Conservation (phyloP, 2,888 invertebrate genomes). For the Sinhomidia bicolor region DNA sequence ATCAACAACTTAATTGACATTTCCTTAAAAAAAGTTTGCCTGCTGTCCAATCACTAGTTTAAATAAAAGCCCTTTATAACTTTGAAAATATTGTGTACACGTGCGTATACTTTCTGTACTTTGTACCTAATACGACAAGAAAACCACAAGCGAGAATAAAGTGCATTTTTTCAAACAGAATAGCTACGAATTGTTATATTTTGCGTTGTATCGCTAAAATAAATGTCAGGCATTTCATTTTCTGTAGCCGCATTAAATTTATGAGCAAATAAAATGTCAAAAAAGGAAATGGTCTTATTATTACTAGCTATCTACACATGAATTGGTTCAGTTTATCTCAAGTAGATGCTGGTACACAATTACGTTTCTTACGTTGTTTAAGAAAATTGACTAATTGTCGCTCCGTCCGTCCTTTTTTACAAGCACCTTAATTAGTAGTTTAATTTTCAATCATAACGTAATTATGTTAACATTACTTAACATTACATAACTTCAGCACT, state of each 20-base stretch:
- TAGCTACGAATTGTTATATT: background rate
- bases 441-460: too few relatives aligned
- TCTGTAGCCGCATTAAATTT: conserved; percentile 9
- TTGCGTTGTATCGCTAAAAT: conserved; percentile 11
- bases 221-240: conserved; percentile 26
- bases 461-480: too few relatives aligned
- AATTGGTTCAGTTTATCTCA: background rate
- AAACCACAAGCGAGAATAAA: background rate
- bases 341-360: too few relatives aligned
- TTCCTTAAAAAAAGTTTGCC: conserved; percentile 13
- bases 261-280: conserved; percentile 18
- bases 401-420: too few relatives aligned
- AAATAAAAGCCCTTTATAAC: background rate
- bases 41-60: background rate
- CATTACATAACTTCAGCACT: too few relatives aligned
- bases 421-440: too few relatives aligned
- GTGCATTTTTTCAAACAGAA: background rate
- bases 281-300: conserved; percentile 15
- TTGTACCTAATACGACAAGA: background rate
- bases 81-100: too few relatives aligned
- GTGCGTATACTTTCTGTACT: too few relatives aligned
- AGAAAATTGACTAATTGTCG: too few relatives aligned
- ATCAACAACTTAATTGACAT: conserved; percentile 28
- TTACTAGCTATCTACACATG: background rate
- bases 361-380: too few relatives aligned